A percentile compares a stretch with the other conserved stretches of the same genome.
These are phyloP conservation scores for Columba guinea DNA, from an alignment of 2,797 vertebrate genomes.

Conservation along the genomic window DNA sequence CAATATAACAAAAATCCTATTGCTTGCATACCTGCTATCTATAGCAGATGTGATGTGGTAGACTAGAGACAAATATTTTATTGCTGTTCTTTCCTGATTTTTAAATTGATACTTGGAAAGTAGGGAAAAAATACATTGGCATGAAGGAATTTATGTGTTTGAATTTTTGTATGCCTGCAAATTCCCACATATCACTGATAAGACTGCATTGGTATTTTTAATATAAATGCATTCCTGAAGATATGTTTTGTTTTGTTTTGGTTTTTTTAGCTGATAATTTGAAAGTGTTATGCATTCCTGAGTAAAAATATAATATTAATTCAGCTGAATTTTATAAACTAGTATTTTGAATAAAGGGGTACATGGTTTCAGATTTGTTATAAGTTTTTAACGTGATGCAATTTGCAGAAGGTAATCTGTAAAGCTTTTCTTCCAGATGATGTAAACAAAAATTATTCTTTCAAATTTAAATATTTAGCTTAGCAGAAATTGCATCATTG, in stretches of 20 bases:
- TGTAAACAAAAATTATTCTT: conserved; percentile 13
- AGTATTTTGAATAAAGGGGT: background rate
- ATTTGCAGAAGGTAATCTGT: background rate
- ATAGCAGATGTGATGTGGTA: background rate
- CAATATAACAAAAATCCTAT: background rate
- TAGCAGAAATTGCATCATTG: background rate
- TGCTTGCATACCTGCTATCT: background rate
- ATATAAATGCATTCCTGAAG: background rate
- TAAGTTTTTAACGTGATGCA: background rate
- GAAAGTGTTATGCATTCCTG: background rate
- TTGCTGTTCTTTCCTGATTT: background rate
- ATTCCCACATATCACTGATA: background rate
- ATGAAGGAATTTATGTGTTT: background rate
- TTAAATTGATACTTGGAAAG: background rate
- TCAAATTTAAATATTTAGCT: conserved; percentile 42
- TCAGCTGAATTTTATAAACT: conserved; percentile 3
- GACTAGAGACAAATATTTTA: background rate
- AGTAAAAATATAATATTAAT: background rate
- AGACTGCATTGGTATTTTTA: background rate
- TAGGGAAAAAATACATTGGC: background rate
- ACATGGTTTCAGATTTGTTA: background rate
- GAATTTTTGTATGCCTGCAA: background rate
- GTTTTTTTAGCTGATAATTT: background rate
- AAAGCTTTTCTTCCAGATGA: background rate
- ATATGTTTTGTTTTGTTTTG: background rate